Conservation (phyloP, 2,888 invertebrate species). For the Caenorhabditis uteleia region DNA sequence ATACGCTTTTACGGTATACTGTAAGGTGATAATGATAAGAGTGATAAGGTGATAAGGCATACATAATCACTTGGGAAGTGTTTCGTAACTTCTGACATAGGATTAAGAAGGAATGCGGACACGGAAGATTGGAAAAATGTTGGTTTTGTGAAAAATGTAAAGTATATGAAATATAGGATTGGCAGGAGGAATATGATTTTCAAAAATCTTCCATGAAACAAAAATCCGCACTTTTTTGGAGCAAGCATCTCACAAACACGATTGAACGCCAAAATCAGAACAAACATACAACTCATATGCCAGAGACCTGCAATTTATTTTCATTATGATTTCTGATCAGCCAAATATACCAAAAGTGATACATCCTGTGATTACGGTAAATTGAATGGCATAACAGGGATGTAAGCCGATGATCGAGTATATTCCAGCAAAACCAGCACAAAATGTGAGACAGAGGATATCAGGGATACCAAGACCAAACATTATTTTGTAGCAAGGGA, state of each 20-base stretch:
- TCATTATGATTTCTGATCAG: background rate
- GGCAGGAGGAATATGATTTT: constrained; percentile 23
- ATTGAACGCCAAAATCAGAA: constrained; percentile 37
- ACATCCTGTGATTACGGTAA: constrained; percentile 32
- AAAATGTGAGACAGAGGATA: constrained; percentile 30
- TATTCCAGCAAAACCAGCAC: constrained; percentile 41
- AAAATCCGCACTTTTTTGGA: constrained; percentile 17
- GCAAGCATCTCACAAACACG: constrained; percentile 27
- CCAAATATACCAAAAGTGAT: constrained; percentile 24
- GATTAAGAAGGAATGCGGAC: constrained; percentile 39
- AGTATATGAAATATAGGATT: constrained; percentile 34
- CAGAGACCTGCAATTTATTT: constrained; percentile 28
- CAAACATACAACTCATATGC: constrained; percentile 42
- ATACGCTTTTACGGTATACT: constrained; percentile 31
- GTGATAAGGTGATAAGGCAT: too few species aligned
- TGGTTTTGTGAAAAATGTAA: constrained; percentile 43
- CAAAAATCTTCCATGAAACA: constrained; percentile 9
- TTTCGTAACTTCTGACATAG: constrained; percentile 29
- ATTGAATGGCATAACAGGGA: constrained; percentile 30
- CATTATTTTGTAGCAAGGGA: constrained; percentile 37
- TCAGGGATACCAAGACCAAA: constrained; percentile 31
- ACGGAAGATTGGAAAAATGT: constrained; percentile 32
- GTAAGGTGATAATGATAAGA: constrained; percentile 17
- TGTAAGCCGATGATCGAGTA: constrained; percentile 35
- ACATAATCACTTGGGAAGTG: constrained; percentile 17